A percentile compares a stretch with the other conserved stretches of the same genome.
Conservation (phyloP, 2,113 vertebrate genomes). For the Pampusana beccarii region DNA sequence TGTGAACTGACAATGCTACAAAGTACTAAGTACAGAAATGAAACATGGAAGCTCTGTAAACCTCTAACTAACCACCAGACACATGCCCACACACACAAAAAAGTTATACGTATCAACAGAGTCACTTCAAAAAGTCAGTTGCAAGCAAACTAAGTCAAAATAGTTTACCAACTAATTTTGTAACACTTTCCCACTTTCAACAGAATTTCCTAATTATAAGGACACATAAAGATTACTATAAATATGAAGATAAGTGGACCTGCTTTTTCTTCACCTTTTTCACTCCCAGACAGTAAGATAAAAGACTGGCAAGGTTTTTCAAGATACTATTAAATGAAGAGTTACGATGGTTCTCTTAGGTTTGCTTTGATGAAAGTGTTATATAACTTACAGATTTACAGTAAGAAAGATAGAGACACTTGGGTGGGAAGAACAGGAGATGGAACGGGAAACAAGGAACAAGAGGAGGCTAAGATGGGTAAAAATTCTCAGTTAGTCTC, state of each 20-base stretch:
- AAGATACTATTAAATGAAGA: not conserved
- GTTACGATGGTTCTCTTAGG: not conserved
- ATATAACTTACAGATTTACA: not conserved
- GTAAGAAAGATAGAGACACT: not conserved
- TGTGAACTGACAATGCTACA: not conserved
- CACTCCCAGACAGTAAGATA: not conserved
- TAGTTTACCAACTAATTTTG: constrained; percentile 25
- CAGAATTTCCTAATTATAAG: not conserved
- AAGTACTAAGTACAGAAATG: not conserved
- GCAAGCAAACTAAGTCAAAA: constrained; percentile 18
- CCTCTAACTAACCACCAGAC: not conserved
- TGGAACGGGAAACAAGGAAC: not conserved
- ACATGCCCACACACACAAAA: not conserved
- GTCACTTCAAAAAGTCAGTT: constrained; percentile 1
- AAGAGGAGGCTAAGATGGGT: not conserved
- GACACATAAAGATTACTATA: not conserved
- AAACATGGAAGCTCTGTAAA: not conserved
- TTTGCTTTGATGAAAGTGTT: not conserved
- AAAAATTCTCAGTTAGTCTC: not conserved
- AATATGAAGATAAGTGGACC: not conserved
- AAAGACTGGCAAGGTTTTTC: not conserved
- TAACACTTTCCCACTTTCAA: not conserved
- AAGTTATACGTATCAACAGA: not conserved
- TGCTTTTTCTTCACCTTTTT: not conserved
- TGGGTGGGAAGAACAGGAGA: accelerated